Evolutionary conservation across 2,888 invertebrate species (phyloP), one percentile per base, ranked within the genome.

Genomic region (Pristionchus entomophagus): DNA sequence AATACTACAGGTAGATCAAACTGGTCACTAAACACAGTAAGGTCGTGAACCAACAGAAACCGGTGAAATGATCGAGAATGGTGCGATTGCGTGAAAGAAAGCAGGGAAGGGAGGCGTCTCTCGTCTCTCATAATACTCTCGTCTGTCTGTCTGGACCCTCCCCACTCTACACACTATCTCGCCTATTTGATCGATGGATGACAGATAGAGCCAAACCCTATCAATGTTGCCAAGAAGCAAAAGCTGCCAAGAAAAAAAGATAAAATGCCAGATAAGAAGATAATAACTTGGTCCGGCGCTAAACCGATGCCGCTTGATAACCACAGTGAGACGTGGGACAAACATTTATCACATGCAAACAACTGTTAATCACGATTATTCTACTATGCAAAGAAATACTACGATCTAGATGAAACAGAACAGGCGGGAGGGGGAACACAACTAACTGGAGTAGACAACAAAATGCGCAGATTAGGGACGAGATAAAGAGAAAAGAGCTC

Each of bases 1-100:
- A 73, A 73, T 19, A 26, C 45, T 29, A 65, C 12, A 35, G 35
- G 12, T 8, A 35, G 35, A 19, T 65, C 41, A 32, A 45, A 45
- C 45, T 65, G 65, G 65, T 35, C 65, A 35, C 65, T 65, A 65
- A 73, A 73, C 73, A 35, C 73, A 73, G 73, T 41, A 73, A 69
- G 69, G 35, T 32, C 6, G 38, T 22, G 38, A n/a, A n/a, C n/a
- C n/a, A n/a, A n/a, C 38, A 38, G 22, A 22, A 41, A 73, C 69
- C 69, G 41, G 45, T 14, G 73, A 56, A 22, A 45, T 26, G 8
- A 26, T 14, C 35, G 41, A 73, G 45, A 45, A 19, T 73, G 73
- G 73, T 38, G 41, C 45, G 73, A 73, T 65, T 65, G 65, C 17
- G 45, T 41, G 73, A n/a, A n/a, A 22, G n/a, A 56, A 56, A 17